Evolutionary conservation across 1,140 invertebrate genomes (phyloP).

Genomic region (Habropoda laboriosa): DNA sequence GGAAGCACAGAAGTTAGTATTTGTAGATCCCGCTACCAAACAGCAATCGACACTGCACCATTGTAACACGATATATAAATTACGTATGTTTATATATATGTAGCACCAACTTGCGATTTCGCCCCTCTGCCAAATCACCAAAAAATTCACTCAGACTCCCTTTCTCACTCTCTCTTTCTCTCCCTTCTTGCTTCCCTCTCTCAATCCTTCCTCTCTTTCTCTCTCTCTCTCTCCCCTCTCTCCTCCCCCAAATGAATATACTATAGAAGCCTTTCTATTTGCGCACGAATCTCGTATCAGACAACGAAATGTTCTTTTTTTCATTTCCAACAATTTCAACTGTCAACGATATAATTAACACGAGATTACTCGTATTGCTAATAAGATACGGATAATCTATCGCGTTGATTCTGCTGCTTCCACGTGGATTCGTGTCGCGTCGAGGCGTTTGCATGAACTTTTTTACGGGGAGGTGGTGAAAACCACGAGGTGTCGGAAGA

Average conservation of each 20-base stretch:
- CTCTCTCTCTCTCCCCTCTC: neutral
- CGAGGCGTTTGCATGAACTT: slow-evolving; percentile 6
- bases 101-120: slow-evolving; percentile 78
- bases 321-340: no score
- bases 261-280: slow-evolving; percentile 51
- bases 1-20: slow-evolving; percentile 83
- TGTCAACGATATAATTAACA: no score
- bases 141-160: slow-evolving; percentile 70
- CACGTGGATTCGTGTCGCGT: slow-evolving; percentile 26
- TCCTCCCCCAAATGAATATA: neutral
- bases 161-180: slow-evolving; percentile 56
- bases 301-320: neutral
- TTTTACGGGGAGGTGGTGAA: neutral
- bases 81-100: slow-evolving; percentile 72
- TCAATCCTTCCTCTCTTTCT: slow-evolving; percentile 5
- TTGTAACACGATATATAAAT: slow-evolving; percentile 78
- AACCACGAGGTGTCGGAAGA: neutral
- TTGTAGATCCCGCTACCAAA: slow-evolving; percentile 82
- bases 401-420: no score
- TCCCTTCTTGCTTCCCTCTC: slow-evolving; percentile 50
- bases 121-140: slow-evolving; percentile 80
- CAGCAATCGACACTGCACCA: slow-evolving; percentile 81
- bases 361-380: no score
- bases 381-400: neutral
- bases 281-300: slow-evolving; percentile 13